Conservation (phyloP, 1,140 invertebrate species). For the Pseudomyrmex dendroicus region DNA sequence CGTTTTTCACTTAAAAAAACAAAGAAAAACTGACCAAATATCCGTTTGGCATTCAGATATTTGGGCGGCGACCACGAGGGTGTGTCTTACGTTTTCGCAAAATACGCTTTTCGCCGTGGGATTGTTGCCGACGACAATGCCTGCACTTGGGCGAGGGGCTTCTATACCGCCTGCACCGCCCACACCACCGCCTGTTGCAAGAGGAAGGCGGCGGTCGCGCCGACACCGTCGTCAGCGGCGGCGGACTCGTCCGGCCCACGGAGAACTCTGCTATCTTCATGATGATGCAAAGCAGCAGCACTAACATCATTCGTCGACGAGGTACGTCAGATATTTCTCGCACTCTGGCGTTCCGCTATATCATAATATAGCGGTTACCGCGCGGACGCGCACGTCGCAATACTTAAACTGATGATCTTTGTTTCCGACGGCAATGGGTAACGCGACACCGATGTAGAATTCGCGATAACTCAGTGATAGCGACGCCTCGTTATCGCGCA, state of each 20-base stretch:
- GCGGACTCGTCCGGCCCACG: slow-evolving; percentile 76
- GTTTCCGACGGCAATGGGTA: not conserved
- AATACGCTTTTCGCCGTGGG: slow-evolving; percentile 64
- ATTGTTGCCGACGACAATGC: slow-evolving; percentile 55
- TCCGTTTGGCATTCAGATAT: too few species aligned
- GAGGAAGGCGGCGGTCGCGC: slow-evolving; percentile 64
- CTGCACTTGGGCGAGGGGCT: slow-evolving; percentile 39
- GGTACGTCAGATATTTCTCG: slow-evolving; percentile 1
- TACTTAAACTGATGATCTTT: not conserved
- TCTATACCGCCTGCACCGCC: slow-evolving; percentile 39
- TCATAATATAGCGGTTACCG: slow-evolving; percentile 28
- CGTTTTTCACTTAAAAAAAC: too few species aligned
- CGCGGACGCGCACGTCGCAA: not conserved
- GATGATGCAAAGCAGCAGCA: slow-evolving; percentile 84
- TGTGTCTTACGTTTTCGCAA: slow-evolving; percentile 74
- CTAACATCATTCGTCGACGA: slow-evolving; percentile 81
- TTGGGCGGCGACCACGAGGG: too few species aligned
- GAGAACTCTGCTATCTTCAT: slow-evolving; percentile 85
- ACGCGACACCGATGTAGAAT: not conserved
- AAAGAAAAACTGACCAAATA: too few species aligned
- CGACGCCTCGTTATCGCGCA: not conserved
- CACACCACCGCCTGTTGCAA: slow-evolving; percentile 66
- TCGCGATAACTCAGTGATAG: not conserved
- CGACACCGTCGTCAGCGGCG: slow-evolving; percentile 64
- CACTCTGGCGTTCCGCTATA: slow-evolving; percentile 14